Base-by-base conservation (phyloP, 2,888 invertebrate genomes). In the Ephialtes manifestator region DNA sequence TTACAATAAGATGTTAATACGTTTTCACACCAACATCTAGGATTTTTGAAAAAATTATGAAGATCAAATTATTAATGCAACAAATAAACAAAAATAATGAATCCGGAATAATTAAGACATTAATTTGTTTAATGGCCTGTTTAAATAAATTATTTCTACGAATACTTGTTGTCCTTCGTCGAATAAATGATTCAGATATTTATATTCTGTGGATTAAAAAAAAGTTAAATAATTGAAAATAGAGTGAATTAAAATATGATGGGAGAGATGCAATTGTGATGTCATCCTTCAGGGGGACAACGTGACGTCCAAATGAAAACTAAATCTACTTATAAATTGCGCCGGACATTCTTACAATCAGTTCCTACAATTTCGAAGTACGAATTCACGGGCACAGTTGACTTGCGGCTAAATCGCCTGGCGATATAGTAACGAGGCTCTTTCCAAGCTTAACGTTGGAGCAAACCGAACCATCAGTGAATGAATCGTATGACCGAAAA, bases 251-350 rank as follows among this genome's bases (percentile, higher is more conserved):
- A 10, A 39, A 2, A 48, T 4, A 13, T 48, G 3, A n/a, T 11
- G 48, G 48, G 11, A 48, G n/a, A n/a, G n/a, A 48, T 48, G 48
- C 48, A 48, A 48, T n/a, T 48, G 4, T 48, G 4, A n/a, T 46
- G 46, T 39, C 28, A 48, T 8, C 18, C 46, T 11, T 43, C 46
- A 8, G 39, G 18, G 51, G 13, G 28, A 15, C 24, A 24, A 35
- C 48, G 65, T 51, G 63, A 76, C 76, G 71, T 60, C 20, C 20
- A 39, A 67, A 35, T 48, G n/a, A 75, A 65, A 75, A 74, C 60
- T 79, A 51, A 74, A 83, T 20, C 70, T 75, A 83, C 55, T 75
- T 67, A 60, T 80, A 48, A 71, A 80, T 84, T 58, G 60, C 63
- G 71, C 68, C 70, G 20, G 28, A 71, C 65, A n/a, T 46, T 70